Evolutionary conservation across 2,113 vertebrate genomes (phyloP).

Genomic region (Ivindomyrus marchei): DNA sequence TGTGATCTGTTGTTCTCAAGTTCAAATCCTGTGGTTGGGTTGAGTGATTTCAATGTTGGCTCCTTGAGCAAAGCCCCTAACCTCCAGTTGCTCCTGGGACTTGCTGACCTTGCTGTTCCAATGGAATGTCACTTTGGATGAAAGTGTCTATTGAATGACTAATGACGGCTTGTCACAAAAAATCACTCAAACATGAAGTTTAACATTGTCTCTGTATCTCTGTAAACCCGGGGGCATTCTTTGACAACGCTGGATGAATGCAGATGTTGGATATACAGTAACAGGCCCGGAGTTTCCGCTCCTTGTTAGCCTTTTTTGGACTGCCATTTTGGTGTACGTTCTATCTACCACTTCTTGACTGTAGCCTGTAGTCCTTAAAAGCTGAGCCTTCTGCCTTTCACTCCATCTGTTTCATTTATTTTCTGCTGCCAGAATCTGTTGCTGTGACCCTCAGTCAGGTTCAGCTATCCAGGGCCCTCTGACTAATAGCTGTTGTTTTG

Average conservation of each 20-base stretch:
- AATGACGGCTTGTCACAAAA: background rate
- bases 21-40: background rate
- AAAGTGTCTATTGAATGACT: background rate
- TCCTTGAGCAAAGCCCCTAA: background rate
- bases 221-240: background rate
- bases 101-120: background rate
- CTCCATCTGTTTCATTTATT: background rate
- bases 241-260: background rate
- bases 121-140: background rate
- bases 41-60: background rate
- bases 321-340: background rate
- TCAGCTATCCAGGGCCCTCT: background rate
- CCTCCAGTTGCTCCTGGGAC: background rate
- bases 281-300: too few relatives aligned
- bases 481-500: background rate
- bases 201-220: background rate
- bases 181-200: background rate
- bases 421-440: background rate
- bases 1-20: background rate
- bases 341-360: background rate
- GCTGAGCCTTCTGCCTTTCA: background rate
- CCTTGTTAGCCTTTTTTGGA: background rate
- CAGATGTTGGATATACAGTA: background rate
- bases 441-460: background rate
- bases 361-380: background rate